A percentile compares a stretch with the other conserved stretches of the same genome.
phyloP scores from a whole-genome alignment of 2,888 invertebrate genomes.

The Zhengitettix transpicula region DNA sequence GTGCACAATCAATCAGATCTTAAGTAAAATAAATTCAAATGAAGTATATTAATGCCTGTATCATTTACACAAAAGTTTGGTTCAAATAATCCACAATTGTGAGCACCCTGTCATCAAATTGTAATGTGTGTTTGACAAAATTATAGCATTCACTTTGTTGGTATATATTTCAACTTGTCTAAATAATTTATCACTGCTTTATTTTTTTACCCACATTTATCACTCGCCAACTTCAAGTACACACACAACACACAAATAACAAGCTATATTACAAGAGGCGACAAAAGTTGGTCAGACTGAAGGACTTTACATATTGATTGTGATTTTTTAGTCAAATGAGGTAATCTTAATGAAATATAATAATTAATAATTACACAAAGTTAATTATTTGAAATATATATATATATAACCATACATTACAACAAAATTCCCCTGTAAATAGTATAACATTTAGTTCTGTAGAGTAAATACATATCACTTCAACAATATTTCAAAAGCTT shows the following conservation, averaged over 20 bases:
- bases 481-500: too few species aligned
- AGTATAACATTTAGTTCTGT: background rate
- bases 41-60: too few species aligned
- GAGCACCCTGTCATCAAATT: conserved; percentile 11
- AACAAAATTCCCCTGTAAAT: background rate
- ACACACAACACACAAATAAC: conserved; percentile 13
- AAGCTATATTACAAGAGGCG: conserved; percentile 13
- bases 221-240: conserved; percentile 10
- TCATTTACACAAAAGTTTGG: conserved; percentile 1
- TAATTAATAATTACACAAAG: background rate
- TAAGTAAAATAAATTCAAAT: too few species aligned
- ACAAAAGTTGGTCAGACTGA: conserved; percentile 14
- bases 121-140: conserved; percentile 4
- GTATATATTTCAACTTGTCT: background rate
- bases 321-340: conserved; percentile 6
- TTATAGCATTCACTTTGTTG: background rate
- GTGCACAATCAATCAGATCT: conserved; percentile 5
- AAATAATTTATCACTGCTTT: conserved; percentile 3
- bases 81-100: conserved; percentile 8
- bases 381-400: background rate
- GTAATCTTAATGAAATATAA: conserved; percentile 10
- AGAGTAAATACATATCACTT: too few species aligned
- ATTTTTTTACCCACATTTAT: conserved; percentile 6
- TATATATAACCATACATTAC: conserved; percentile 10
- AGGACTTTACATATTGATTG: conserved; percentile 3